A percentile compares a stretch with the other conserved stretches of the same genome.
Conservation (phyloP, 2,797 vertebrate species). For the Spondyliosoma cantharus region DNA sequence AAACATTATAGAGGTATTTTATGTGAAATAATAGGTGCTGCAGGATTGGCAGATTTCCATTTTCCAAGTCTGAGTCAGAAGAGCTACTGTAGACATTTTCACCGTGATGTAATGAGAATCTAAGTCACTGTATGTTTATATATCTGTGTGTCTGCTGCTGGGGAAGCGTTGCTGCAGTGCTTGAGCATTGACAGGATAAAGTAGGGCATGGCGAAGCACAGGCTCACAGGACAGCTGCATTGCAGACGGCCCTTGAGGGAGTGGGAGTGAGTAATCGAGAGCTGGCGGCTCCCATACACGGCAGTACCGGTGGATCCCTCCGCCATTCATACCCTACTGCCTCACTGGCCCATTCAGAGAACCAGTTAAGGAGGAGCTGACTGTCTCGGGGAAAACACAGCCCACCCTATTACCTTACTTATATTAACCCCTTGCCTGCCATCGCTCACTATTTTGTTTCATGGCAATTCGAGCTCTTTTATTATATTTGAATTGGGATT, state of each 20-base stretch:
- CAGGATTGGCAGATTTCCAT: conserved; percentile 46
- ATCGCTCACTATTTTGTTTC: conserved; percentile 3
- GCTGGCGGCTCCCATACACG: conserved; percentile 68
- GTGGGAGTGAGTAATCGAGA: conserved; percentile 85
- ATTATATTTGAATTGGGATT: conserved; percentile 8
- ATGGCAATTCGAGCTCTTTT: neutral
- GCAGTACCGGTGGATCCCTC: conserved; percentile 75
- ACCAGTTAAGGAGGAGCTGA: conserved; percentile 80
- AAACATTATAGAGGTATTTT: conserved; percentile 5
- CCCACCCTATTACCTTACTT: conserved; percentile 77
- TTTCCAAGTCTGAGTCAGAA: conserved; percentile 38
- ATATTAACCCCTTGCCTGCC: conserved; percentile 73
- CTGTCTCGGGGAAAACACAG: conserved; percentile 76
- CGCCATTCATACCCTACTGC: conserved; percentile 82
- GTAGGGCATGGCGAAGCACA: conserved; percentile 86
- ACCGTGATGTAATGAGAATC: conserved; percentile 42
- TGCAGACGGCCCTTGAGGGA: conserved; percentile 91
- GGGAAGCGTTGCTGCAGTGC: conserved; percentile 85
- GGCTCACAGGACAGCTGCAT: conserved; percentile 91
- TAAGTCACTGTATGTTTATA: conserved; percentile 23
- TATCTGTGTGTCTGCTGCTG: conserved; percentile 46
- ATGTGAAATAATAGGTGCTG: conserved; percentile 41
- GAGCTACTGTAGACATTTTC: conserved; percentile 36
- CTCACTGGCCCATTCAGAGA: conserved; percentile 84
- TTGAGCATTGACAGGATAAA: conserved; percentile 85